Evolutionary conservation across 1,140 invertebrate genomes (phyloP).

Genomic region (Musca domestica): DNA sequence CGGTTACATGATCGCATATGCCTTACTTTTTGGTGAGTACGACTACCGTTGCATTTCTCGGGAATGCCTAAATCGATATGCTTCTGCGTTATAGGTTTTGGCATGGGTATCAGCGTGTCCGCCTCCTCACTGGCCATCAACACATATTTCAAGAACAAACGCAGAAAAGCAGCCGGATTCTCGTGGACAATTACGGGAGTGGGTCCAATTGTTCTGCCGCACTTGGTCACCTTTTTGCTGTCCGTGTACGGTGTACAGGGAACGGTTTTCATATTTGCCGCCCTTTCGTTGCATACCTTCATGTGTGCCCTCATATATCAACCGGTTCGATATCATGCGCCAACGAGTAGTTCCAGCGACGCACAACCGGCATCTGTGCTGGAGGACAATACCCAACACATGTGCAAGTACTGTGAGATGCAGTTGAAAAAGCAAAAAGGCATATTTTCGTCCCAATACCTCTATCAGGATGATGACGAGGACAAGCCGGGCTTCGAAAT

Average conservation of each 20-base stretch:
- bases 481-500: slow-evolving; percentile 64
- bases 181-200: slow-evolving; percentile 62
- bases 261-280: slow-evolving; percentile 60
- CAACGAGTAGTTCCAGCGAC: background rate
- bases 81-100: slow-evolving; percentile 55
- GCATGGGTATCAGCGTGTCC: slow-evolving; percentile 62
- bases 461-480: slow-evolving; percentile 65
- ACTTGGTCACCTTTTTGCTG: slow-evolving; percentile 59
- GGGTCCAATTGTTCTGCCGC: slow-evolving; percentile 60
- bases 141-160: slow-evolving; percentile 62
- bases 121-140: slow-evolving; percentile 62
- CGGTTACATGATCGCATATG: slow-evolving; percentile 62
- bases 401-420: slow-evolving; percentile 43
- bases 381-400: background rate
- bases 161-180: slow-evolving; percentile 59
- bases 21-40: slow-evolving; percentile 60
- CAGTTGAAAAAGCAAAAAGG: slow-evolving; percentile 48
- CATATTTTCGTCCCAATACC: slow-evolving; percentile 65
- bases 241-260: slow-evolving; percentile 58
- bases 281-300: slow-evolving; percentile 60
- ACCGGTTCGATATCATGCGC: slow-evolving; percentile 62
- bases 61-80: background rate
- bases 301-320: slow-evolving; percentile 61
- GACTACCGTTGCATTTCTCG: background rate
- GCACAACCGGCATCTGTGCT: background rate